Conservation (phyloP, 2,888 invertebrate genomes). For the Rhimphoctona megacephalus region DNA sequence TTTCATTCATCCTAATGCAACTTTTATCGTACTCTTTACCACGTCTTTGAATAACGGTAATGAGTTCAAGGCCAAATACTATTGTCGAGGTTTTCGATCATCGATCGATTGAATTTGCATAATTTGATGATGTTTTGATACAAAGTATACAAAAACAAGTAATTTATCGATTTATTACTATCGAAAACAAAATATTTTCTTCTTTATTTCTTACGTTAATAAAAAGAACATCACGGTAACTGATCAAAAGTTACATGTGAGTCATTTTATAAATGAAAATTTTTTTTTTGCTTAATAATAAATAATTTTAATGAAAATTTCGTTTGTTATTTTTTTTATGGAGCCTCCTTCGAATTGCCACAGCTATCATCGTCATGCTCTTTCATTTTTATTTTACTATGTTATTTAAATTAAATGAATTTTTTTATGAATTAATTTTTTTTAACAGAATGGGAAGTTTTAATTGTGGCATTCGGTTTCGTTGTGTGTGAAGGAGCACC, state of each 20-base stretch:
- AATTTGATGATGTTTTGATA: background rate
- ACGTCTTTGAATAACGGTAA: too few species aligned
- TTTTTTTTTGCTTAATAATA: background rate
- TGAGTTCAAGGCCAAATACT: background rate
- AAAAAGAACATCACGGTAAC: background rate
- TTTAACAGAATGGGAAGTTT: constrained; percentile 8
- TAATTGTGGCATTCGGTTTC: background rate
- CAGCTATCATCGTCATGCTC: too few species aligned
- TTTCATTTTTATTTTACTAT: too few species aligned
- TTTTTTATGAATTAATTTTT: too few species aligned
- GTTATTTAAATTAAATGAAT: too few species aligned
- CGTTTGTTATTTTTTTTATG: background rate
- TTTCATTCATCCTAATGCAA: background rate
- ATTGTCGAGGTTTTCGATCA: constrained; percentile 15
- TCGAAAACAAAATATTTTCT: background rate
- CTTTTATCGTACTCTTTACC: background rate
- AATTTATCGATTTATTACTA: background rate
- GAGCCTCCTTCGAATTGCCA: background rate
- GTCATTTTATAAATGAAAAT: background rate
- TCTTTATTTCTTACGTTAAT: background rate
- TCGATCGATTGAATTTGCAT: background rate
- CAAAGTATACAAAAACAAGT: background rate
- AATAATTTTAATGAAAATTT: too few species aligned
- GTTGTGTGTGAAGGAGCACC: background rate
- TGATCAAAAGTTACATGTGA: background rate